Evolutionary conservation across 2,888 invertebrate species (phyloP).

Genomic region (Eueremaeus valkanovi): DNA sequence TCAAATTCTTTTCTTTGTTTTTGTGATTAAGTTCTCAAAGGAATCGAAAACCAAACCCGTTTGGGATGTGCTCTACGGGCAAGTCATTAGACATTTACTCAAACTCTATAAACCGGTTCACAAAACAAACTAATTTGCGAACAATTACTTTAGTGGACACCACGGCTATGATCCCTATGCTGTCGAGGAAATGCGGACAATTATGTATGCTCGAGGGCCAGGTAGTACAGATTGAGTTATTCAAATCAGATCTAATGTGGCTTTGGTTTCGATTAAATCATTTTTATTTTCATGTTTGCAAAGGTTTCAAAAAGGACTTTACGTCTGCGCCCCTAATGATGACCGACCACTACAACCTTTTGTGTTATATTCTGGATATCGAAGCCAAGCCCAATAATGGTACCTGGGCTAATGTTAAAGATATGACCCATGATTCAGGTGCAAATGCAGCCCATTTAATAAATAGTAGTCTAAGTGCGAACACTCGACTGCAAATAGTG

Average conservation of each 20-base stretch:
- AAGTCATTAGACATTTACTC: constrained; percentile 15
- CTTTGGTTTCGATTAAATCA: neutral
- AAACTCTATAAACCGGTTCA: neutral
- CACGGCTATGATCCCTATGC: constrained; percentile 46
- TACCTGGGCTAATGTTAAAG: constrained; percentile 15
- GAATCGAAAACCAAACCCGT: constrained; percentile 37
- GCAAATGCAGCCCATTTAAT: constrained; percentile 18
- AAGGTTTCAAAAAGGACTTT: constrained; percentile 22
- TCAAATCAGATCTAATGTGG: too few relatives aligned
- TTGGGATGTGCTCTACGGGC: constrained; percentile 37
- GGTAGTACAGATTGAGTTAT: constrained; percentile 51
- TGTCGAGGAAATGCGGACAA: constrained; percentile 50
- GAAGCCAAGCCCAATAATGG: constrained; percentile 55
- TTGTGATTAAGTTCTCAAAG: constrained; percentile 33
- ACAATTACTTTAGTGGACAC: constrained; percentile 27
- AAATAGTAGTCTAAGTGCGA: neutral
- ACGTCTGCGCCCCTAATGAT: constrained; percentile 39
- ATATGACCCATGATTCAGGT: constrained; percentile 29
- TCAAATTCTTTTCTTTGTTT: neutral
- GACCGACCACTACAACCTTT: constrained; percentile 64
- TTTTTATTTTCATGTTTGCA: constrained; percentile 5
- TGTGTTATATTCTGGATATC: constrained; percentile 61
- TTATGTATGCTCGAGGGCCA: constrained; percentile 55
- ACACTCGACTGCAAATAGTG: neutral
- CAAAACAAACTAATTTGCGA: constrained; percentile 9